Evolutionary conservation across 2,113 vertebrate genomes (phyloP).

Genomic region (Corythornis madagascariensis): DNA sequence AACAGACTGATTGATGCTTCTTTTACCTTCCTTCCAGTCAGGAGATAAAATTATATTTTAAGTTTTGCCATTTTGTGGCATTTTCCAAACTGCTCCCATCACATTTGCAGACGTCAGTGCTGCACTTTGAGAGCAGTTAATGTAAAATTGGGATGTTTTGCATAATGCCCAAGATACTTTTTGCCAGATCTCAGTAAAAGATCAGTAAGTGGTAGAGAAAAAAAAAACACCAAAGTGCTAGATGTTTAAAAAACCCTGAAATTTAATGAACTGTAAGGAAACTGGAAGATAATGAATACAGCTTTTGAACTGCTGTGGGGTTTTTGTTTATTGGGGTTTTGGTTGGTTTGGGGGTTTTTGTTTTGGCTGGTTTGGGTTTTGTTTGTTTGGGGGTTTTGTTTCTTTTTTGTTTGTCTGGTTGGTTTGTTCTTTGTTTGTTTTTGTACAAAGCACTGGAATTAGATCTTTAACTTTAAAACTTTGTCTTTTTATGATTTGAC

Average conservation of each 20-base stretch:
- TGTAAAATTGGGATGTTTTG: neutral
- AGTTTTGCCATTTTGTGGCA: neutral
- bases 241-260: neutral
- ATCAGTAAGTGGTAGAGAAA: neutral
- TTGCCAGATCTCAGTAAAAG: neutral
- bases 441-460: neutral
- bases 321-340: too few species aligned
- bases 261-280: neutral
- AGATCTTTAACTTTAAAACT: neutral
- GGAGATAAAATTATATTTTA: neutral
- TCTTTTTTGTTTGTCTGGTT: too few species aligned
- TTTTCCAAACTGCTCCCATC: neutral
- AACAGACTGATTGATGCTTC: neutral
- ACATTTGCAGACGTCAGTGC: neutral
- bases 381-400: neutral
- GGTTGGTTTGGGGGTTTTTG: neutral
- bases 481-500: neutral
- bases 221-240: neutral
- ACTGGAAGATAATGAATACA: neutral
- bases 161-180: neutral
- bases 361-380: neutral
- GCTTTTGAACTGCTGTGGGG: neutral
- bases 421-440: neutral
- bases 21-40: neutral
- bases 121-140: neutral